Percentiles rank a stretch among this genome's conserved stretches.
Evolutionary conservation across 2,888 invertebrate species (phyloP).

Genomic region (Meganola albula): DNA sequence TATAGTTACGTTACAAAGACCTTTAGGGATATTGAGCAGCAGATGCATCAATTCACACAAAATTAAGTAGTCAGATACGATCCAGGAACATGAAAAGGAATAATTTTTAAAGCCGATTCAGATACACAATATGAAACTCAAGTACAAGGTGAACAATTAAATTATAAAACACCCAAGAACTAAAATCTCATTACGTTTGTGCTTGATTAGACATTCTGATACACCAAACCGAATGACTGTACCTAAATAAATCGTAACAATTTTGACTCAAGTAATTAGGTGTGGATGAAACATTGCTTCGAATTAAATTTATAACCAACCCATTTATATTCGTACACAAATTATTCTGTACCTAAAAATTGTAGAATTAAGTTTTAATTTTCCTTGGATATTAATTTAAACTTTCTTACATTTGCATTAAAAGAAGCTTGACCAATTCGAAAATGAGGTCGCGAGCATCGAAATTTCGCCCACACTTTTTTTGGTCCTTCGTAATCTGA

Average conservation of each 20-base stretch:
- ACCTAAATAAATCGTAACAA: conserved; percentile 34
- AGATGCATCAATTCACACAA: too few species aligned
- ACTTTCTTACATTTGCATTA: conserved; percentile 39
- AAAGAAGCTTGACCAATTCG: conserved; percentile 39
- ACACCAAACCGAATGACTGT: conserved; percentile 14
- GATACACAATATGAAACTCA: too few species aligned
- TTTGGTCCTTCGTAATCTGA: conserved; percentile 39
- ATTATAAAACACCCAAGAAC: too few species aligned
- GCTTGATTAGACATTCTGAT: conserved; percentile 22
- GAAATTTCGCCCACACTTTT: conserved; percentile 40
- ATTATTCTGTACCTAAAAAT: background rate
- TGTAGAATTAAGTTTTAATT: conserved; percentile 6
- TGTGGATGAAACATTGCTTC: conserved; percentile 27
- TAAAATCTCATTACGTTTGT: conserved; percentile 25
- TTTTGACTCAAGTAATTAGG: conserved; percentile 37
- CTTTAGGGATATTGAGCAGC: too few species aligned
- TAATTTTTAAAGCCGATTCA: too few species aligned
- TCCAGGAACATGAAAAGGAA: too few species aligned
- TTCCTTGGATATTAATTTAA: conserved; percentile 11
- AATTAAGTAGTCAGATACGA: too few species aligned
- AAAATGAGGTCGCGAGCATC: conserved; percentile 28
- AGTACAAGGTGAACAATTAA: too few species aligned
- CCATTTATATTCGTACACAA: conserved; percentile 9
- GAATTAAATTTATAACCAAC: conserved; percentile 12
- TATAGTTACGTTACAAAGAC: too few species aligned